Percentiles rank a stretch among this genome's conserved stretches.
Conservation (phyloP, 92 coral and sea anemone genomes). For the Montipora capitata region DNA sequence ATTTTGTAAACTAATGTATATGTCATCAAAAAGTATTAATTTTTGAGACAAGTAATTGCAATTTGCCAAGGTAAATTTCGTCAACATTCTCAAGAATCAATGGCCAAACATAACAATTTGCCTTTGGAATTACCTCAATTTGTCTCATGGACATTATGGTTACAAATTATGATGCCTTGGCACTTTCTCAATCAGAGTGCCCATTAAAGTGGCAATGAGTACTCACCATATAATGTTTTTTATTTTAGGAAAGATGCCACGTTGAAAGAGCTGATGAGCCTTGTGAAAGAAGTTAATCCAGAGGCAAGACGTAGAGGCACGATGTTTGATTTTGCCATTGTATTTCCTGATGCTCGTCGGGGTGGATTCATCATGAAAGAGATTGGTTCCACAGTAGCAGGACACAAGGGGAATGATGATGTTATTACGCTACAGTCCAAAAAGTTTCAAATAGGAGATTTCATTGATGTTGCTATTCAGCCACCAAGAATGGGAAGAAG, state of each 20-base stretch:
- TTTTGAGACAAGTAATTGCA: too few species aligned
- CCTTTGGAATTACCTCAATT: too few species aligned
- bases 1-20: too few species aligned
- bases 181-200: too few species aligned
- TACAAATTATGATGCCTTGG: too few species aligned
- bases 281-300: constrained; percentile 98
- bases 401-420: constrained; percentile 92
- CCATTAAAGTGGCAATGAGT: too few species aligned
- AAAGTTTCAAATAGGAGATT: constrained; percentile 99
- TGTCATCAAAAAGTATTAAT: neutral
- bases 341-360: constrained; percentile 96
- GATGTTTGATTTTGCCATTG: constrained; percentile 93
- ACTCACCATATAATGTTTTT: too few species aligned
- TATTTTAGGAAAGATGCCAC: constrained; percentile 97
- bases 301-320: constrained; percentile 97
- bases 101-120: too few species aligned
- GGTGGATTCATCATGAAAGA: constrained; percentile 96
- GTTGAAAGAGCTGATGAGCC: constrained; percentile 96
- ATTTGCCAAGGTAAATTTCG: too few species aligned
- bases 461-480: constrained; percentile 97
- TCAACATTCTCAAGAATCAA: too few species aligned
- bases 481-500: constrained; percentile 83
- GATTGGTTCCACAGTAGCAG: constrained; percentile 93
- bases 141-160: too few species aligned
- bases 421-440: constrained; percentile 88